Evolutionary conservation across 2,888 invertebrate genomes (phyloP).

Genomic region (Eupelmus urozonus): DNA sequence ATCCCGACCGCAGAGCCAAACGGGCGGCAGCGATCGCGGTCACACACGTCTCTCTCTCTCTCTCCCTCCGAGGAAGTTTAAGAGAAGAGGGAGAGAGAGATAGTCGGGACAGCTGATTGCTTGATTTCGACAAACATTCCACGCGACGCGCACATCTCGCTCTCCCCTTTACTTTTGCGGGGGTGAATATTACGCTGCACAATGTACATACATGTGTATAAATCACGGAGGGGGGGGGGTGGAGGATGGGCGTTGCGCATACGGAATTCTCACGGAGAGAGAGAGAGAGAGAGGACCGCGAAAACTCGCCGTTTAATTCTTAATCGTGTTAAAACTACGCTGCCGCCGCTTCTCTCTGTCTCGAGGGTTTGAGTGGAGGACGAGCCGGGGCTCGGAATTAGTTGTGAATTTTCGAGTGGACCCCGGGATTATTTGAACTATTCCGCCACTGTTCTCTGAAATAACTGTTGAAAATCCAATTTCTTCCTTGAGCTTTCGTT

Average conservation of each 20-base stretch:
- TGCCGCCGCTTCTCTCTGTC: conserved; percentile 32
- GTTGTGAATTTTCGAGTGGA: conserved; percentile 50
- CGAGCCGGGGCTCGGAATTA: conserved; percentile 33
- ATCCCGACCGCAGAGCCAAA: conserved; percentile 43
- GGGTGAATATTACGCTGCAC: conserved; percentile 12
- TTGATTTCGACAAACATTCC: conserved; percentile 73
- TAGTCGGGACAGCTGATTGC: conserved; percentile 66
- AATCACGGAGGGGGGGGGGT: neutral
- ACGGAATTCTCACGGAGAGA: conserved; percentile 65
- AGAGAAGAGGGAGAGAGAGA: conserved; percentile 3
- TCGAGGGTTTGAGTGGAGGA: neutral
- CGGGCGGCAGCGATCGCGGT: neutral
- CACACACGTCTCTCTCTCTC: conserved; percentile 3
- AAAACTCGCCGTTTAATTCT: conserved; percentile 65
- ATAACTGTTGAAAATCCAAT: conserved; percentile 42
- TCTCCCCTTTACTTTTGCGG: neutral
- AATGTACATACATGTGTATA: conserved; percentile 22
- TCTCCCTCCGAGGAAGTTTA: too few species aligned
- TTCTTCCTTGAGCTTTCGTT: conserved; percentile 3
- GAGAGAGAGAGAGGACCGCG: conserved; percentile 28
- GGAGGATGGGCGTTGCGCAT: conserved; percentile 62
- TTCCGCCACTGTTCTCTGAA: conserved; percentile 30
- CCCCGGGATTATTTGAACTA: conserved; percentile 49
- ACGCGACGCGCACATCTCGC: too few species aligned
- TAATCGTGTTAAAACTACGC: conserved; percentile 69